These are phyloP conservation scores for Epinephelus cyanopodus DNA, from an alignment of 2,113 vertebrate genomes.

Conservation along the genomic window DNA sequence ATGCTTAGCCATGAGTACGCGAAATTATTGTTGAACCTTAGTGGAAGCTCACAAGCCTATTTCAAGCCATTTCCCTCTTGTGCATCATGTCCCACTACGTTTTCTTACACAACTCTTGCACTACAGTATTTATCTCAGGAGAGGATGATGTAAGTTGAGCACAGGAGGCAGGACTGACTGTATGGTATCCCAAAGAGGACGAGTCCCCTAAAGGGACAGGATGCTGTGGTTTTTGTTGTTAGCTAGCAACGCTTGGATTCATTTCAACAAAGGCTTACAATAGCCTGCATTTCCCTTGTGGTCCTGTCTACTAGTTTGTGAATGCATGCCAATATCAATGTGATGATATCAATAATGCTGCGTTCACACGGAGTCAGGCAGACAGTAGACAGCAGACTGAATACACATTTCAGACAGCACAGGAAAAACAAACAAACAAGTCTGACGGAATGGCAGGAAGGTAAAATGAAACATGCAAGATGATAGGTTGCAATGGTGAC, in stretches of 20 bases:
- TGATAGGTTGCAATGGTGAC: too few species aligned
- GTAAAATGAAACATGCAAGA: too few species aligned
- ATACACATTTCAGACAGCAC: too few species aligned
- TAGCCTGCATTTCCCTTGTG: conserved; percentile 2
- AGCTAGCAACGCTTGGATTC: conserved; percentile 28
- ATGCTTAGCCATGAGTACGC: not conserved
- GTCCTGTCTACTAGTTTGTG: not conserved
- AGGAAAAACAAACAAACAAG: too few species aligned
- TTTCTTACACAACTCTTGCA: conserved; percentile 52
- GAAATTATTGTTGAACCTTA: conserved; percentile 5
- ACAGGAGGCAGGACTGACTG: conserved; percentile 21
- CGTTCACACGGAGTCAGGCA: too few species aligned
- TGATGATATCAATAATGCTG: not conserved
- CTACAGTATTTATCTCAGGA: conserved; percentile 44
- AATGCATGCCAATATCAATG: conserved; percentile 23
- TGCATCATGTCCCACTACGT: conserved; percentile 5
- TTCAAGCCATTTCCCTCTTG: conserved; percentile 3
- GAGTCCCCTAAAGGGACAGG: conserved; percentile 25
- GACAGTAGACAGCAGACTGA: too few species aligned
- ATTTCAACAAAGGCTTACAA: conserved; percentile 23
- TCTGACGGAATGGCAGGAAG: too few species aligned
- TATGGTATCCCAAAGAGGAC: conserved; percentile 32
- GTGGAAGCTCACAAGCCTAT: conserved; percentile 8
- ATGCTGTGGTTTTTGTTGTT: conserved; percentile 49
- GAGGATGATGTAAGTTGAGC: conserved; percentile 55